Conservation (phyloP, 1,140 invertebrate genomes). For the Globodera rostochiensis region DNA sequence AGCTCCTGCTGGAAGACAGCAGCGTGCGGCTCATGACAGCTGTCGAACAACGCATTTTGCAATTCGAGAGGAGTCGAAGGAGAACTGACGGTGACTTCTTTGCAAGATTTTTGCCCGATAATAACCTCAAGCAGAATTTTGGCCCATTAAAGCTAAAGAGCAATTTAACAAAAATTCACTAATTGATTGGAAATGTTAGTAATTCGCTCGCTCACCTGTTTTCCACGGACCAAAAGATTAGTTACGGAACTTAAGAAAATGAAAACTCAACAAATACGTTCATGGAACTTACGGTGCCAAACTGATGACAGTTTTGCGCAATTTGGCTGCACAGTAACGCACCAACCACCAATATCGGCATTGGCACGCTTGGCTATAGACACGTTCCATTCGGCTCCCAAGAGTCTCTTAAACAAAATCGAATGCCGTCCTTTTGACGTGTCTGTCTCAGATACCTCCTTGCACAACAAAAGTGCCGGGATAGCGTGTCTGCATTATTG, state of each 20-base stretch:
- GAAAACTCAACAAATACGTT: not conserved
- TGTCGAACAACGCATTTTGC: slow-evolving; percentile 65
- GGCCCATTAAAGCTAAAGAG: not conserved
- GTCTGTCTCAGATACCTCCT: slow-evolving; percentile 30
- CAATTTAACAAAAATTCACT: not conserved
- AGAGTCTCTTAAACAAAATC: slow-evolving; percentile 69
- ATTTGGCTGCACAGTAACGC: slow-evolving; percentile 85
- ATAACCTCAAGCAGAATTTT: slow-evolving; percentile 74
- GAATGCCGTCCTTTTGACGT: not conserved
- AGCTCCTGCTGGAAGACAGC: slow-evolving; percentile 95
- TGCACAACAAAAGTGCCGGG: slow-evolving; percentile 51
- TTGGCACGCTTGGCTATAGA: slow-evolving; percentile 84
- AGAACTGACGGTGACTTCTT: slow-evolving; percentile 93
- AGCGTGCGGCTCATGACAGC: slow-evolving; percentile 83
- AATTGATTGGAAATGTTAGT: slow-evolving; percentile 20
- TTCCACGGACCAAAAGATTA: slow-evolving; percentile 90
- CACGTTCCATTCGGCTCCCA: slow-evolving; percentile 75
- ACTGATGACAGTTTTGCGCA: slow-evolving; percentile 91
- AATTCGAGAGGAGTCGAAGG: slow-evolving; percentile 81
- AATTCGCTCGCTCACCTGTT: slow-evolving; percentile 74
- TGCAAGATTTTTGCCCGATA: slow-evolving; percentile 85
- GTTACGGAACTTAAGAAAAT: slow-evolving; percentile 77
- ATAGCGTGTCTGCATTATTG: slow-evolving; percentile 53
- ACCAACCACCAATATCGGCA: slow-evolving; percentile 89
- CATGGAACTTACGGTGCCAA: slow-evolving; percentile 76